A percentile compares a stretch with the other conserved stretches of the same genome.
phyloP scores from a whole-genome alignment of 2,113 vertebrate genomes.

The Ammodytes dubius region DNA sequence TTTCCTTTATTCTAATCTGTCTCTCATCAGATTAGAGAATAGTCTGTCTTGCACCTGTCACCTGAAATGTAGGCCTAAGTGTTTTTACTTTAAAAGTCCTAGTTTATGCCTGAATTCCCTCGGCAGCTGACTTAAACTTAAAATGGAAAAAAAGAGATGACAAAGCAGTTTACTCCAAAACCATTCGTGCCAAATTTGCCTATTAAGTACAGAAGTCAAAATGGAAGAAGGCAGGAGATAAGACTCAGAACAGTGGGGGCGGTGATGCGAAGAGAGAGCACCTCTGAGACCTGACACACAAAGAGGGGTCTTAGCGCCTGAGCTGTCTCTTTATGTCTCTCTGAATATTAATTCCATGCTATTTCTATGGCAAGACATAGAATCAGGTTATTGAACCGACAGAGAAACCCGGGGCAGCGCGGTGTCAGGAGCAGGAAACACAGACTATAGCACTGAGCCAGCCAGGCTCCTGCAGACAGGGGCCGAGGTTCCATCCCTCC shows the following conservation, averaged over 20 bases:
- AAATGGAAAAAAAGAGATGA: constrained; percentile 71
- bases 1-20: constrained; percentile 36
- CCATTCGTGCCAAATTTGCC: constrained; percentile 66
- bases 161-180: constrained; percentile 70
- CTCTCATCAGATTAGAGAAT: constrained; percentile 14
- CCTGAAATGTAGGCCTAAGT: constrained; percentile 5
- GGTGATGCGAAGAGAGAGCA: constrained; percentile 48
- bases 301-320: constrained; percentile 58
- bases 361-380: constrained; percentile 51
- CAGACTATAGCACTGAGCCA: constrained; percentile 29
- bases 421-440: constrained; percentile 39
- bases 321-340: constrained; percentile 64
- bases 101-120: constrained; percentile 46
- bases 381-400: constrained; percentile 50
- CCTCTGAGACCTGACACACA: constrained; percentile 61
- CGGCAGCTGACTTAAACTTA: constrained; percentile 40
- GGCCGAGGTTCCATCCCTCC: constrained; percentile 70
- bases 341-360: constrained; percentile 66
- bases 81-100: constrained; percentile 56
- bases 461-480: constrained; percentile 72
- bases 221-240: constrained; percentile 60
- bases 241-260: constrained; percentile 50
- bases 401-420: constrained; percentile 48
- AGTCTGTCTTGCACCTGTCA: constrained; percentile 33
- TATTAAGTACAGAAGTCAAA: constrained; percentile 69